Conservation (phyloP, 1,140 invertebrate genomes). For the Drosophila tristis region DNA sequence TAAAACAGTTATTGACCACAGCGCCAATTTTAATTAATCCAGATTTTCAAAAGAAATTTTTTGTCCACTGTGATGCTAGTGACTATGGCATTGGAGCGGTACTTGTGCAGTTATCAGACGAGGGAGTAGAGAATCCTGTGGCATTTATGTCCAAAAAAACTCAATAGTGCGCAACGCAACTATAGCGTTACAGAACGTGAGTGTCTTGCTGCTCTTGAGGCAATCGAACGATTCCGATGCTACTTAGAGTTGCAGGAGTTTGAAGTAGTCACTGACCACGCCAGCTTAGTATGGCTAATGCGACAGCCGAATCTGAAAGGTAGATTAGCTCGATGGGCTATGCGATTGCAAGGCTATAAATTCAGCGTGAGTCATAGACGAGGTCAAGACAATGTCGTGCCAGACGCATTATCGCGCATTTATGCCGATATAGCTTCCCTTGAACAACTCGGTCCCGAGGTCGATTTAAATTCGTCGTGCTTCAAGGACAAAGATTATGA, state of each 20-base stretch:
- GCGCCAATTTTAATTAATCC: constrained; percentile 12
- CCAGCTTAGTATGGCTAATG: constrained; percentile 16
- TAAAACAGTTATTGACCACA: constrained; percentile 3
- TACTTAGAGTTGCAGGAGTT: constrained; percentile 23
- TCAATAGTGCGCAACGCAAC: constrained; percentile 3
- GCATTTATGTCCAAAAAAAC: constrained; percentile 9
- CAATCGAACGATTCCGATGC: constrained; percentile 15
- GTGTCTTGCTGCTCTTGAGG: constrained; percentile 14
- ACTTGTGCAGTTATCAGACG: background rate
- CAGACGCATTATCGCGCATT: constrained; percentile 9
- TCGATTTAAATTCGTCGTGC: background rate
- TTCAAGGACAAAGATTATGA: background rate
- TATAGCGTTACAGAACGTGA: constrained; percentile 15
- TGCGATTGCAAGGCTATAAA: constrained; percentile 2
- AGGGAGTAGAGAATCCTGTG: constrained; percentile 1
- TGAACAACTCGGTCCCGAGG: background rate
- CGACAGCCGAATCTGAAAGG: constrained; percentile 7
- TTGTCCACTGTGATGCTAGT: constrained; percentile 27
- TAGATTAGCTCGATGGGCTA: constrained; percentile 5
- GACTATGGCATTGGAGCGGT: constrained; percentile 12
- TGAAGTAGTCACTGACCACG: constrained; percentile 14
- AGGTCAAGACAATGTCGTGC: constrained; percentile 8
- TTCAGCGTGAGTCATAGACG: constrained; percentile 10
- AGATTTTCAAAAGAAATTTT: constrained; percentile 10
- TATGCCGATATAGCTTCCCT: background rate